These are phyloP conservation scores for Chorisops tibialis DNA, from an alignment of 2,888 invertebrate genomes.

Conservation along the genomic window DNA sequence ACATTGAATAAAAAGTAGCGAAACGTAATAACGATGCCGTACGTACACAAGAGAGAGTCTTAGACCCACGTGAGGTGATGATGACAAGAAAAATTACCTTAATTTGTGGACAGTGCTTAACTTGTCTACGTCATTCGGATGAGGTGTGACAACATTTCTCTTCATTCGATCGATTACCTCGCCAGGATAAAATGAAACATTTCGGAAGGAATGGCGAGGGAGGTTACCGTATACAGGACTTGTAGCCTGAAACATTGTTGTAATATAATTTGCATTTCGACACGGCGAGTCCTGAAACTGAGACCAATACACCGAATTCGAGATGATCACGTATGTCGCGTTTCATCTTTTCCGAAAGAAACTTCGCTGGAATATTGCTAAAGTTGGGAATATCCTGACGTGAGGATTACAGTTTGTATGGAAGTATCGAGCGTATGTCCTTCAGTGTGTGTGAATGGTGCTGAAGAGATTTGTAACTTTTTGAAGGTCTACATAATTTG, in stretches of 20 bases:
- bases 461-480: constrained; percentile 4
- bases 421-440: background rate
- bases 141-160: background rate
- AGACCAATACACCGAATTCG: background rate
- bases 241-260: constrained; percentile 8
- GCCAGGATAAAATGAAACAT: constrained; percentile 18
- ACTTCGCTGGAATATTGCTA: constrained; percentile 8
- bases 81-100: constrained; percentile 25
- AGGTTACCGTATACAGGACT: too few relatives aligned
- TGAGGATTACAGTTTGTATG: constrained; percentile 1
- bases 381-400: constrained; percentile 19
- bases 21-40: constrained; percentile 6
- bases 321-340: constrained; percentile 22
- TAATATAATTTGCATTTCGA: constrained; percentile 21
- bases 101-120: constrained; percentile 23
- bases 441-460: background rate
- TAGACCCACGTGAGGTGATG: too few relatives aligned
- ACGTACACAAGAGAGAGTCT: background rate
- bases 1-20: constrained; percentile 14
- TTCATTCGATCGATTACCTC: constrained; percentile 13
- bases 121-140: background rate
- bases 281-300: background rate
- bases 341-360: constrained; percentile 10
- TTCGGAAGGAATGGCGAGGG: background rate
- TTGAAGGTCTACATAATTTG: constrained; percentile 13